Evolutionary conservation across 2,888 invertebrate species (phyloP).

Genomic region (Caenorhabditis sp.): DNA sequence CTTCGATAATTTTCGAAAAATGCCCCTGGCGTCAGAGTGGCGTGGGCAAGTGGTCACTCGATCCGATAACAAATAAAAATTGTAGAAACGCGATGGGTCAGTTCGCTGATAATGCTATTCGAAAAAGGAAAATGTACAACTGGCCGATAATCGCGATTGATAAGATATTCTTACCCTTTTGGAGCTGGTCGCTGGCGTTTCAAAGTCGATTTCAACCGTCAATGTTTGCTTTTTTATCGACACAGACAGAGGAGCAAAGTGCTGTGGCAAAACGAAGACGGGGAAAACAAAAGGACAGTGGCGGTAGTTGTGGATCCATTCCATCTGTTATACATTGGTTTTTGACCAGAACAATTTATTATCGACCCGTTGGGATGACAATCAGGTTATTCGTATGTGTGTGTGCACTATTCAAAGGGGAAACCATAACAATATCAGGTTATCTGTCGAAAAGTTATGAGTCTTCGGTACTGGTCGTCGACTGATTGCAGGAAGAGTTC

Average conservation of each 20-base stretch:
- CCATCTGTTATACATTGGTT: neutral
- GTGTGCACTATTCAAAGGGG: slow-evolving; percentile 10
- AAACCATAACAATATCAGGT: slow-evolving; percentile 18
- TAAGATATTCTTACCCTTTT: slow-evolving; percentile 8
- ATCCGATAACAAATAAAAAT: neutral
- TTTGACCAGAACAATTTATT: slow-evolving; percentile 33
- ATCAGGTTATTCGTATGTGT: slow-evolving; percentile 12
- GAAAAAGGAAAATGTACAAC: neutral
- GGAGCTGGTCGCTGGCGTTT: neutral
- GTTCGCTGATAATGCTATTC: neutral
- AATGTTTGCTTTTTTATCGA: slow-evolving; percentile 16
- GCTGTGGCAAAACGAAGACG: neutral
- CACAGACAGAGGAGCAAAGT: slow-evolving; percentile 8
- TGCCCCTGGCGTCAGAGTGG: slow-evolving; percentile 9
- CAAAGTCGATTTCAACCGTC: neutral
- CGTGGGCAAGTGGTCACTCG: slow-evolving; percentile 28
- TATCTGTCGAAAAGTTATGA: slow-evolving; percentile 8
- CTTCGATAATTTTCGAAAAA: slow-evolving; percentile 18
- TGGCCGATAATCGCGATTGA: too few relatives aligned
- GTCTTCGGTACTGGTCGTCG: slow-evolving; percentile 54
- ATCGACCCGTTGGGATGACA: slow-evolving; percentile 36
- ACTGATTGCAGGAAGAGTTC: slow-evolving; percentile 54
- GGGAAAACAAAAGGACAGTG: slow-evolving; percentile 23
- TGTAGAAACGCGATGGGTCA: slow-evolving; percentile 5
- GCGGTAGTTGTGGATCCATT: neutral